Evolutionary conservation across 2,888 invertebrate genomes (phyloP), one percentile per base, ranked within the genome.

Genomic region (Cryptops parisi): DNA sequence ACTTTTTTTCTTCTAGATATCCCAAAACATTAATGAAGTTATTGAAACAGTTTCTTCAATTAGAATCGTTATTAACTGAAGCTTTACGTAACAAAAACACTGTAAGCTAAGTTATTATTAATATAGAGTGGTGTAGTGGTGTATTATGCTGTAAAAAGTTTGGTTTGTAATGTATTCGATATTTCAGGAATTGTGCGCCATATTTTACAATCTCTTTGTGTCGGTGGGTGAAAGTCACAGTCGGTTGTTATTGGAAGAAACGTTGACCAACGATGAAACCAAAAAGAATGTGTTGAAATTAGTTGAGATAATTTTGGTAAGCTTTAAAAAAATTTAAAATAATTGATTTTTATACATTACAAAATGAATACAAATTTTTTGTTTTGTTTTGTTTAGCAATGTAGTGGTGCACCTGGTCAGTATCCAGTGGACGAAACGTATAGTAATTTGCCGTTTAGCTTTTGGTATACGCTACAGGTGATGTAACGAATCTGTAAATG

Each of bases 381-480:
- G 9, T 25, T 2, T 45, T 19, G 17, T 22, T 45, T 48, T 24
- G 6, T 12, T 33, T 15, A 24, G 6, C 19, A n/a, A 21, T 25
- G 88, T 63, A 84, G 87, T 43, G 81, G 81, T 57, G 78, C 81
- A 58, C 79, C 82, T 6, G 91, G 91, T 0, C 78, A 82, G 59
- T 93, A 86, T 71, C 91, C 91, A 0, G 75, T 83, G 2, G 86
- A 93, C 64, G 94, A 93, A 70, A 82, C 80, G 0, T 79, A 84
- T 57, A 91, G 90, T 64, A 84, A 81, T 55, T 76, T 89, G 58
- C 79, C 88, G 0, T 82, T 91, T 70, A 84, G 85, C 2, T 88
- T 91, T 68, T 93, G 93, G 93, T 93, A 87, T 67, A 80, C 84
- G 53, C 70, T 93, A 51, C 91, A 93, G 76, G 86, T 84, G 64